Evolutionary conservation across 2,888 invertebrate species (phyloP).

Genomic region (Scotopteryx bipunctaria): DNA sequence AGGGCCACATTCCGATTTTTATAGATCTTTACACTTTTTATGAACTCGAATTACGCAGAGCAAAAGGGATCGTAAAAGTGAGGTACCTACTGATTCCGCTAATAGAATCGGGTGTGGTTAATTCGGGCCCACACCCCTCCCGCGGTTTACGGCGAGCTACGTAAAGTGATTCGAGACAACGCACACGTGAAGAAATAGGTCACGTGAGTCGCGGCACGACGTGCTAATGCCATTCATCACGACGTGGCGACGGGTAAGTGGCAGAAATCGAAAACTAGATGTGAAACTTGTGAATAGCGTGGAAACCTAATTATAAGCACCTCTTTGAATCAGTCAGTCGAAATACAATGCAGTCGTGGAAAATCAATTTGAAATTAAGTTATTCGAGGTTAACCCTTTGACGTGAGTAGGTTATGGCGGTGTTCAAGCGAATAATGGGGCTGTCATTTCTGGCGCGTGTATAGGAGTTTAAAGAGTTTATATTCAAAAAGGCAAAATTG

Average conservation of each 20-base stretch:
- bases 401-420: too few species aligned
- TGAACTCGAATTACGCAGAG: conserved; percentile 6
- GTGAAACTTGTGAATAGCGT: conserved; percentile 11
- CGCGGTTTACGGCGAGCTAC: conserved; percentile 20
- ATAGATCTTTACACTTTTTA: conserved; percentile 3
- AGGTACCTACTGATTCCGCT: conserved; percentile 33
- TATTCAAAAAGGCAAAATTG: too few species aligned
- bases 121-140: conserved; percentile 26
- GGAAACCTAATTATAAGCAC: too few species aligned
- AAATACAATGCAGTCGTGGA: too few species aligned
- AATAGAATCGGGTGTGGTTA: conserved; percentile 34
- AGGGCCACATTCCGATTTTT: background rate
- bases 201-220: conserved; percentile 26
- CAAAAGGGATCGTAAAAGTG: conserved; percentile 26
- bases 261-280: background rate
- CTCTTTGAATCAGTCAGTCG: too few species aligned
- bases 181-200: conserved; percentile 33
- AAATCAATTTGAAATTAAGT: too few species aligned
- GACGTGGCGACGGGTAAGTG: conserved; percentile 12
- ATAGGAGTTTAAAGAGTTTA: too few species aligned
- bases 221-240: conserved; percentile 46
- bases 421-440: too few species aligned
- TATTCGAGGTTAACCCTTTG: too few species aligned
- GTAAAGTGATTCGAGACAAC: conserved; percentile 24
- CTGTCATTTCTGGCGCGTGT: too few species aligned